Percentiles rank a stretch among this genome's conserved stretches.
Conservation (phyloP, 1,140 invertebrate genomes). For the Lasioglossum baleicum region DNA sequence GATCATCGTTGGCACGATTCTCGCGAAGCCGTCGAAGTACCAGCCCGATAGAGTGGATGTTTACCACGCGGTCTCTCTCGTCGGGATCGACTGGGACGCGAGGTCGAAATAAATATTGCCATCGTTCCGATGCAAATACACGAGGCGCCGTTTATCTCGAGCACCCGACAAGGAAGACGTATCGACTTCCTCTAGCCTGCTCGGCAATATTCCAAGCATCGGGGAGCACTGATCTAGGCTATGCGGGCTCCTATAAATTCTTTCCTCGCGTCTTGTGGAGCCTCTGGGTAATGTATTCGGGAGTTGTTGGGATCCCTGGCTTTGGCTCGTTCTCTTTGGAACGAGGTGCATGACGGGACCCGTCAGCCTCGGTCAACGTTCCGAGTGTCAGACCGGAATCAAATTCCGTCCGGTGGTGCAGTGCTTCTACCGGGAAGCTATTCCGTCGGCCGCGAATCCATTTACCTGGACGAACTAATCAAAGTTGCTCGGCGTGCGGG, state of each 20-base stretch:
- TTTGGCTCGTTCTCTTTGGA: neutral
- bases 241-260: neutral
- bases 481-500: conserved; percentile 21
- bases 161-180: neutral
- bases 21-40: neutral
- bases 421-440: neutral
- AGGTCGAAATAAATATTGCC: conserved; percentile 12
- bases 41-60: neutral
- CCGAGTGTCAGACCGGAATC: too few species aligned
- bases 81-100: neutral
- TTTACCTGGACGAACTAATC: conserved; percentile 39
- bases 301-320: neutral
- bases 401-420: conserved; percentile 5
- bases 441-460: conserved; percentile 5
- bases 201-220: neutral
- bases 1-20: neutral
- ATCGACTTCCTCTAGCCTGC: neutral
- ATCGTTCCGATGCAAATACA: neutral
- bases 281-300: neutral
- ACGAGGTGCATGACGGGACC: neutral
- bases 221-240: neutral
- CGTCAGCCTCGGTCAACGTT: neutral
- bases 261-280: too few species aligned
- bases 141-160: conserved; percentile 1
- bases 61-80: neutral